A percentile compares a stretch with the other conserved stretches of the same genome.
Evolutionary conservation across 2,888 invertebrate species (phyloP).

Genomic region (Melanotus villosus): DNA sequence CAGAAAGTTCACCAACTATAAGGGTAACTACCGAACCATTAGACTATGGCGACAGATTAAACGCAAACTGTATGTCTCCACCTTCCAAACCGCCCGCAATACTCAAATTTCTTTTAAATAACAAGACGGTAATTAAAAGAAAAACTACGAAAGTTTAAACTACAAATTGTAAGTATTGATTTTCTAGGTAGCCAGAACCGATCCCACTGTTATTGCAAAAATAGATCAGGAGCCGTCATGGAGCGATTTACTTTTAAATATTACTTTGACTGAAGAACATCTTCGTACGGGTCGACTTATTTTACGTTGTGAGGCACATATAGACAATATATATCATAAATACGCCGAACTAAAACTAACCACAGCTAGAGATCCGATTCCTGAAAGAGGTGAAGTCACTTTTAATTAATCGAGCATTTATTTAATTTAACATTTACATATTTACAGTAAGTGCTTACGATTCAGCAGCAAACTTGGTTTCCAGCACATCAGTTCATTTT

Average conservation of each 20-base stretch:
- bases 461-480: conserved; percentile 48
- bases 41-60: conserved; percentile 80
- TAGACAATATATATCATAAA: conserved; percentile 79
- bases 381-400: conserved; percentile 77
- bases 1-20: conserved; percentile 78
- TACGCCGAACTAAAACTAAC: conserved; percentile 80
- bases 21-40: conserved; percentile 82
- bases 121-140: conserved; percentile 75
- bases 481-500: conserved; percentile 43
- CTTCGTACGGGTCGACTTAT: conserved; percentile 77
- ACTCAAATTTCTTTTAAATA: conserved; percentile 84
- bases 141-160: neutral
- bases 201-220: conserved; percentile 68
- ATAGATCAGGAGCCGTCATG: conserved; percentile 70
- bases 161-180: neutral
- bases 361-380: conserved; percentile 82
- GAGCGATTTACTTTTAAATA: conserved; percentile 74
- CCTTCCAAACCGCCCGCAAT: conserved; percentile 83
- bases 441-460: conserved; percentile 56
- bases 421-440: neutral
- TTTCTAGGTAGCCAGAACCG: conserved; percentile 58
- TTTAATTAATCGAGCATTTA: conserved; percentile 13
- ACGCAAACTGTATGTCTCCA: conserved; percentile 85
- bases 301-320: conserved; percentile 80
- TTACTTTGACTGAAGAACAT: conserved; percentile 72